Evolutionary conservation across 2,113 vertebrate species (phyloP).

Genomic region (Pachypanchax playfairii): DNA sequence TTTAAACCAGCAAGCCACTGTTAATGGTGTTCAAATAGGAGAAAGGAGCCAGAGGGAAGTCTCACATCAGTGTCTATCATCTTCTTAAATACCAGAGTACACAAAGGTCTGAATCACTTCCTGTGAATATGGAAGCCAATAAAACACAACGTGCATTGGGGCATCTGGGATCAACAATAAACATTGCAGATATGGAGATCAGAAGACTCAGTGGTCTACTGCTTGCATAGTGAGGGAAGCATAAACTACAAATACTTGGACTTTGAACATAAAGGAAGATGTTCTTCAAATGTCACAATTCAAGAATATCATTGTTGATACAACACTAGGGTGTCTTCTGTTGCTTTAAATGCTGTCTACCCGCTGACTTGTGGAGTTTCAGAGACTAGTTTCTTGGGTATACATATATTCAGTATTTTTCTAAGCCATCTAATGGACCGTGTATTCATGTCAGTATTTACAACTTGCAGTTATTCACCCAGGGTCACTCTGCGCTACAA

Average conservation of each 20-base stretch:
- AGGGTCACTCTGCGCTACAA: background rate
- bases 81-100: slow-evolving; percentile 5
- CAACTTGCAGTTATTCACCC: background rate
- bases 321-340: background rate
- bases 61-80: slow-evolving; percentile 1
- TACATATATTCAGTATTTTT: background rate
- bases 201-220: background rate
- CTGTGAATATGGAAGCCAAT: background rate
- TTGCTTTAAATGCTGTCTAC: background rate
- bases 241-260: background rate
- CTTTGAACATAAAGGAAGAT: background rate
- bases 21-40: background rate
- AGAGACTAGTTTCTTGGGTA: background rate
- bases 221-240: background rate
- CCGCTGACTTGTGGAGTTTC: background rate
- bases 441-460: background rate
- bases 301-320: background rate
- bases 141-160: too few relatives aligned
- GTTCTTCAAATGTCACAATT: background rate
- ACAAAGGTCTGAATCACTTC: background rate
- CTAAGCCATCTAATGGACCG: background rate
- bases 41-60: background rate
- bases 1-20: background rate
- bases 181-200: slow-evolving; percentile 1
- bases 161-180: too few relatives aligned